These are phyloP conservation scores for Phenganax subtilis DNA, from an alignment of 92 coral and sea anemone species.

Conservation along the genomic window DNA sequence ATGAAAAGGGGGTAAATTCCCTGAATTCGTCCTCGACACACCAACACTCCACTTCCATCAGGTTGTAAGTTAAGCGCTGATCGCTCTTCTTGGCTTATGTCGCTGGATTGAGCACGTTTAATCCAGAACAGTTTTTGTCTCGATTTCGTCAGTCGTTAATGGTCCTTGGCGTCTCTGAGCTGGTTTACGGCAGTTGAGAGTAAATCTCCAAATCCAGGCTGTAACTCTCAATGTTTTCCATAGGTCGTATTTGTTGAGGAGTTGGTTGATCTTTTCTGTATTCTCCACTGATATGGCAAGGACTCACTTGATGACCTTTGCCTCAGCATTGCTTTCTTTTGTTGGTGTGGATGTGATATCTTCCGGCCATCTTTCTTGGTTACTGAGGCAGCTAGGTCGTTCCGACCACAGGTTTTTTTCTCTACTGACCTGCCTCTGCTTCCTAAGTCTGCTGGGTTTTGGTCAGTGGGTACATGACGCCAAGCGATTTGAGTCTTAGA, in stretches of 20 bases:
- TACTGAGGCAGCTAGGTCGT: slow-evolving; percentile 42
- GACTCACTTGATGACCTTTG: slow-evolving; percentile 7
- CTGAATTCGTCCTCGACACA: slow-evolving; percentile 52
- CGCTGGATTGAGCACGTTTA: background rate
- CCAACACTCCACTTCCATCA: slow-evolving; percentile 31
- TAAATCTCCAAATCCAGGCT: slow-evolving; percentile 26
- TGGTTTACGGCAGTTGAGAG: background rate
- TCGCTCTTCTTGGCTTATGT: slow-evolving; percentile 21
- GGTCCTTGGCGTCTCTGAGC: background rate
- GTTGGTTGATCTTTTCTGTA: slow-evolving; percentile 10
- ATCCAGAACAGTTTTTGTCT: background rate
- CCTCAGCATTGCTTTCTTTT: slow-evolving; percentile 12
- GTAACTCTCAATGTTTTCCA: slow-evolving; percentile 32
- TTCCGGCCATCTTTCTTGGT: slow-evolving; percentile 38
- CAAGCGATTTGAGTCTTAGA: slow-evolving; percentile 39
- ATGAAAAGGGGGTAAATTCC: slow-evolving; percentile 43
- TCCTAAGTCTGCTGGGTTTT: slow-evolving; percentile 49
- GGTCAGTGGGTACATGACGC: slow-evolving; percentile 42
- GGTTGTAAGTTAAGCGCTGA: slow-evolving; percentile 41
- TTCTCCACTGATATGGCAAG: slow-evolving; percentile 12
- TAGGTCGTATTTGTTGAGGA: slow-evolving; percentile 20
- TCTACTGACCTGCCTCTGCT: slow-evolving; percentile 30
- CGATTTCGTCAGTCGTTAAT: background rate
- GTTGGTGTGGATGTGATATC: slow-evolving; percentile 4
- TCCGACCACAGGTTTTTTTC: slow-evolving; percentile 43